A percentile compares a stretch with the other conserved stretches of the same genome.
These are phyloP conservation scores for Catajapyx aquilonaris DNA, from an alignment of 1,140 invertebrate genomes.

Conservation along the genomic window DNA sequence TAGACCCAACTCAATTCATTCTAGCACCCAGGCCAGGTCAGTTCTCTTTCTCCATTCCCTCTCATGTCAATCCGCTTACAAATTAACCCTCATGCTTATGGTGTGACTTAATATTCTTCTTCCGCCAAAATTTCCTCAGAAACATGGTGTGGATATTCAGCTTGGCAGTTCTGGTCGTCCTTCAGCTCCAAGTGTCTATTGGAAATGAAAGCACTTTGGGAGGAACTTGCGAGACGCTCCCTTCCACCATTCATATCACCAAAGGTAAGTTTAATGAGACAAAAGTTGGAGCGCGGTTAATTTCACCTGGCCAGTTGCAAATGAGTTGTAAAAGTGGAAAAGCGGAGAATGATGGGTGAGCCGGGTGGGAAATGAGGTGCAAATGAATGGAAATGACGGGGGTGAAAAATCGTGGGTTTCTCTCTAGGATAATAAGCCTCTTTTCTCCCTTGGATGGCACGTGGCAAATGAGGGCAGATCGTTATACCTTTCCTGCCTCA, in stretches of 20 bases:
- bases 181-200: no score
- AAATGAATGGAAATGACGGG: neutral
- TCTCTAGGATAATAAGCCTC: no score
- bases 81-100: no score
- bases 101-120: no score
- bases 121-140: no score
- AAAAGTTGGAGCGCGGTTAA: slow-evolving; percentile 3
- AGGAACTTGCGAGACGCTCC: slow-evolving; percentile 52
- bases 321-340: neutral
- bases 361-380: neutral
- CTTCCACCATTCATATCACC: slow-evolving; percentile 53
- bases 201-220: no score
- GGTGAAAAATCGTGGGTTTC: neutral
- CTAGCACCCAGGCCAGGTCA: no score
- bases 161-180: no score
- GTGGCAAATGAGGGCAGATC: neutral
- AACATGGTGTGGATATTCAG: no score
- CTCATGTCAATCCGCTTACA: no score
- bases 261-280: slow-evolving; percentile 31
- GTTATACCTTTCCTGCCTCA: slow-evolving; percentile 6
- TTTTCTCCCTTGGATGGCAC: neutral
- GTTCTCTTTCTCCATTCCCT: no score
- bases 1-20: no score
- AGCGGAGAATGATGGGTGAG: neutral
- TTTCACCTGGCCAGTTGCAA: slow-evolving; percentile 2